Evolutionary conservation across 2,113 vertebrate species (phyloP).

Genomic region (Laticauda laticaudata): DNA sequence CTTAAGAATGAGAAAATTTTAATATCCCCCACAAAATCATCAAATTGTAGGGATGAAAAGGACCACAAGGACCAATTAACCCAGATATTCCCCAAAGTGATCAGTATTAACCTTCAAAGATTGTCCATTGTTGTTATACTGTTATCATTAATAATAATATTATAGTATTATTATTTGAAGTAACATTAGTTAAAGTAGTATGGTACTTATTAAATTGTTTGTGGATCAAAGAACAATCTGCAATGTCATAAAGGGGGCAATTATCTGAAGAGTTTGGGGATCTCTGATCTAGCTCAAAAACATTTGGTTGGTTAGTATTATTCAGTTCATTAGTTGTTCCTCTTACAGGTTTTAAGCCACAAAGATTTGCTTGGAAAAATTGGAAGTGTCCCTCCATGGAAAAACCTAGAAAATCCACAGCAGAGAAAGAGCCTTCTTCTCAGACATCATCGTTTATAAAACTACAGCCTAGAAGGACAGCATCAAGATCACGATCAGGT

Average conservation of each 20-base stretch:
- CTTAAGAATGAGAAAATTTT: background rate
- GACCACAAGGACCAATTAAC: background rate
- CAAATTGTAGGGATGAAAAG: background rate
- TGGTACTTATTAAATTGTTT: background rate
- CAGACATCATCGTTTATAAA: background rate
- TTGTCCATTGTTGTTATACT: background rate
- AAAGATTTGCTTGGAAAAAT: conserved; percentile 46
- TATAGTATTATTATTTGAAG: background rate
- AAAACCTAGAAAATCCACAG: conserved; percentile 21
- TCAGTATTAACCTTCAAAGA: background rate
- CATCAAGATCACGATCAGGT: background rate
- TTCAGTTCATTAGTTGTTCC: background rate
- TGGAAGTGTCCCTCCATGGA: conserved; percentile 48
- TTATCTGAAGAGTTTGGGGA: background rate
- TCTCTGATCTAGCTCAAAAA: background rate
- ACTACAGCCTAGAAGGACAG: background rate
- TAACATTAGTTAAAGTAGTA: background rate
- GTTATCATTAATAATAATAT: background rate
- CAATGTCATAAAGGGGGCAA: background rate
- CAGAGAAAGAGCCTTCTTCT: conserved; percentile 21
- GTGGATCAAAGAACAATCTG: background rate
- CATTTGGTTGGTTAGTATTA: background rate
- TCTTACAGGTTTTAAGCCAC: conserved; percentile 52
- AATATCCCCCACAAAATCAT: background rate
- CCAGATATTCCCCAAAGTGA: background rate